Conservation (phyloP, 2,797 vertebrate genomes). For the Enteromius argenteus region DNA sequence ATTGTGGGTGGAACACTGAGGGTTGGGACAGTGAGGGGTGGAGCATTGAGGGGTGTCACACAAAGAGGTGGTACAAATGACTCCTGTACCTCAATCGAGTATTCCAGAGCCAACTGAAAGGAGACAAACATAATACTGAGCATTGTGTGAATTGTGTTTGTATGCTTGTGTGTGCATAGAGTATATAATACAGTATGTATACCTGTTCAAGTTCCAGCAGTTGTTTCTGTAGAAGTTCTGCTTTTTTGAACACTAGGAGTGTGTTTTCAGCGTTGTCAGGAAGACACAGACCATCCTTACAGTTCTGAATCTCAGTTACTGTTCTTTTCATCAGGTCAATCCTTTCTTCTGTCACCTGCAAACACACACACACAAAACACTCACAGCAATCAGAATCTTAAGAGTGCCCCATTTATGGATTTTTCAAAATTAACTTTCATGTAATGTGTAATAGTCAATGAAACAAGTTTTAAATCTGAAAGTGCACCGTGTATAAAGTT, state of each 20-base stretch:
- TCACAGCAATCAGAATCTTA: not conserved
- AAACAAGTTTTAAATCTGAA: too few species aligned
- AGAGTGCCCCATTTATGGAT: not conserved
- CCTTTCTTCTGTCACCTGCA: slow-evolving; percentile 81
- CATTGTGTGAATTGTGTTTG: not conserved
- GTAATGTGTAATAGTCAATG: too few species aligned
- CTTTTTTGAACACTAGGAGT: slow-evolving; percentile 82
- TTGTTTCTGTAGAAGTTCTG: slow-evolving; percentile 80
- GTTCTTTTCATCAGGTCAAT: slow-evolving; percentile 86
- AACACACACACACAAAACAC: slow-evolving; percentile 10
- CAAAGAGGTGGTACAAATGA: not conserved
- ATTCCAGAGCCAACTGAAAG: slow-evolving; percentile 48
- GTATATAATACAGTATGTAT: not conserved
- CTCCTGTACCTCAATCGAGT: slow-evolving; percentile 44
- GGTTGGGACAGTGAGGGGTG: not conserved
- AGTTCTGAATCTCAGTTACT: slow-evolving; percentile 83
- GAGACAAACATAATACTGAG: not conserved
- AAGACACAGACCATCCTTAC: slow-evolving; percentile 80
- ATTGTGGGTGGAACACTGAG: slow-evolving; percentile 45
- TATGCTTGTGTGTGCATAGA: not conserved
- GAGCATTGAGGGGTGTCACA: not conserved
- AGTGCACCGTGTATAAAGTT: too few species aligned
- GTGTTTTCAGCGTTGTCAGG: slow-evolving; percentile 79
- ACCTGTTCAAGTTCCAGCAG: slow-evolving; percentile 86
- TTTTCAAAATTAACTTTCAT: too few species aligned